Evolutionary conservation across 2,113 vertebrate species (phyloP).

Genomic region (Dicerorhinus sumatrensis): DNA sequence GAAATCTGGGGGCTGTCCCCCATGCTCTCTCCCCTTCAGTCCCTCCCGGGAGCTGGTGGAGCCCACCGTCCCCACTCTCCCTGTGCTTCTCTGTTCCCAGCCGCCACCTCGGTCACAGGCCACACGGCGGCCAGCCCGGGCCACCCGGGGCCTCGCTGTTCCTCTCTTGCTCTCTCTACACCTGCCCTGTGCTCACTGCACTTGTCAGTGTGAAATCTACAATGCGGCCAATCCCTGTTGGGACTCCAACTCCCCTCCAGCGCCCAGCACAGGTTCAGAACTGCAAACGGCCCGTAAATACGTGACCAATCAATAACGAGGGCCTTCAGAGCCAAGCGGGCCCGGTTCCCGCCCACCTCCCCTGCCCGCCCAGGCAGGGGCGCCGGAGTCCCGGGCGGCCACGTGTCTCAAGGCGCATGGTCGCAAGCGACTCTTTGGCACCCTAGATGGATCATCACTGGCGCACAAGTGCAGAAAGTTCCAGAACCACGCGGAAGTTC

Average conservation of each 20-base stretch:
- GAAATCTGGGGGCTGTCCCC: neutral
- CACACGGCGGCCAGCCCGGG: too few species aligned
- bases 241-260: neutral
- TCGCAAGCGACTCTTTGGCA: neutral
- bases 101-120: neutral
- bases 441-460: neutral
- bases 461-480: neutral
- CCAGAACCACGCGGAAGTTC: neutral
- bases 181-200: neutral
- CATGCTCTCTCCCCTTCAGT: neutral
- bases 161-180: neutral
- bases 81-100: neutral
- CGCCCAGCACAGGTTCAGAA: neutral
- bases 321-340: neutral
- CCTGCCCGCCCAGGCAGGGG: too few species aligned
- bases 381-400: too few species aligned
- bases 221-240: neutral
- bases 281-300: neutral
- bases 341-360: neutral
- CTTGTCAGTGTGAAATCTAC: neutral
- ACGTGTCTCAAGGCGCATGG: neutral
- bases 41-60: neutral
- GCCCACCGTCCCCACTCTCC: neutral
- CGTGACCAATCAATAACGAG: neutral
- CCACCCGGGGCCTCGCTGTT: too few species aligned